Percentiles rank a stretch among this genome's conserved stretches.
These are phyloP conservation scores for Trididemnum miniatum DNA, from an alignment of 23 tunicate species.

Conservation along the genomic window DNA sequence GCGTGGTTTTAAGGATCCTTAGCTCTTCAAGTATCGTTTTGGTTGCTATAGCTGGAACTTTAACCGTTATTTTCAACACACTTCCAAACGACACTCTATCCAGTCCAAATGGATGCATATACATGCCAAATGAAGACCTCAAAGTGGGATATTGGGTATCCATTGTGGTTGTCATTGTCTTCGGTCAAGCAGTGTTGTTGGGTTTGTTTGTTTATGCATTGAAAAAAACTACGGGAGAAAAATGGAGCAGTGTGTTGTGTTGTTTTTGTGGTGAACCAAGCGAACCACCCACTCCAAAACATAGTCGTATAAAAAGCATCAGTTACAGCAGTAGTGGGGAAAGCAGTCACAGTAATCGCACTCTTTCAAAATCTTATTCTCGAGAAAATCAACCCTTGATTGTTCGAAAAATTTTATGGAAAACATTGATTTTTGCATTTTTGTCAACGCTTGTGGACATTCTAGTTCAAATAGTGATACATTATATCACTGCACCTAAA, in stretches of 20 bases:
- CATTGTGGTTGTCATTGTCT: background rate
- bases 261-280: background rate
- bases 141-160: background rate
- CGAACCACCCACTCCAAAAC: background rate
- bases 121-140: background rate
- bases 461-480: background rate
- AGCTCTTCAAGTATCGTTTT: background rate
- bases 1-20: background rate
- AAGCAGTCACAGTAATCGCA: background rate
- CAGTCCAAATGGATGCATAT: background rate
- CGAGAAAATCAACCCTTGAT: background rate
- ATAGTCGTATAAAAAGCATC: too few relatives aligned
- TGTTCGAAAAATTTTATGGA: background rate
- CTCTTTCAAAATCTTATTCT: background rate
- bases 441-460: background rate
- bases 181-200: background rate
- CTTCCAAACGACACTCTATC: background rate
- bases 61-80: background rate
- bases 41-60: background rate
- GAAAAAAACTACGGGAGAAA: background rate
- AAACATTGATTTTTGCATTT: background rate
- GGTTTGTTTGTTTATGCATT: conserved; percentile 10
- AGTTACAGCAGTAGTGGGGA: background rate
- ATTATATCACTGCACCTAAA: background rate
- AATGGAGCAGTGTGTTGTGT: background rate